Evolutionary conservation across 2,113 vertebrate genomes (phyloP).

Genomic region (Ammodytes dubius): DNA sequence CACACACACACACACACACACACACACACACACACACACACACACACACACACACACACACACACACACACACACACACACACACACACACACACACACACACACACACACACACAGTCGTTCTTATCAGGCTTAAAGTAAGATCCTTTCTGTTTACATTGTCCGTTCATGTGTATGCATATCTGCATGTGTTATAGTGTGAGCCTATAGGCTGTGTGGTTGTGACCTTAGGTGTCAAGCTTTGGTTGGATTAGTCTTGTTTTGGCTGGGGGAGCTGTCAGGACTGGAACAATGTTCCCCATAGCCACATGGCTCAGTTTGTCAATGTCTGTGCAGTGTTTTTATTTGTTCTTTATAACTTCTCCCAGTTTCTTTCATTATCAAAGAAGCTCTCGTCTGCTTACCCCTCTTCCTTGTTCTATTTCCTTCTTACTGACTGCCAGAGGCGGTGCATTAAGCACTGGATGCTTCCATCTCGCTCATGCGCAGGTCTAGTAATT

Average conservation of each 20-base stretch:
- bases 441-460: no score
- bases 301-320: constrained; percentile 46
- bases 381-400: no score
- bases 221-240: constrained; percentile 27
- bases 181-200: constrained; percentile 3
- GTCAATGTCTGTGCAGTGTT: no score
- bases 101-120: constrained; percentile 3
- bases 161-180: constrained; percentile 10
- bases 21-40: no score
- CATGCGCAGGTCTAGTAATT: no score
- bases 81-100: constrained; percentile 24
- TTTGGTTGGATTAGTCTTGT: constrained; percentile 36
- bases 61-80: constrained; percentile 15
- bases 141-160: constrained; percentile 29
- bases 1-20: no score
- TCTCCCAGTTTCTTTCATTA: no score
- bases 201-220: constrained; percentile 19
- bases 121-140: constrained; percentile 15
- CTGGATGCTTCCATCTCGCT: no score
- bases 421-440: no score
- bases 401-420: no score
- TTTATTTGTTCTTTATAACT: no score
- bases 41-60: no score
- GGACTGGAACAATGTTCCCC: constrained; percentile 57
- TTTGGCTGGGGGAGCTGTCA: constrained; percentile 46